Evolutionary conservation across 1,140 invertebrate genomes (phyloP), one percentile per base, ranked within the genome.

Genomic region (Eriocheir sinensis): DNA sequence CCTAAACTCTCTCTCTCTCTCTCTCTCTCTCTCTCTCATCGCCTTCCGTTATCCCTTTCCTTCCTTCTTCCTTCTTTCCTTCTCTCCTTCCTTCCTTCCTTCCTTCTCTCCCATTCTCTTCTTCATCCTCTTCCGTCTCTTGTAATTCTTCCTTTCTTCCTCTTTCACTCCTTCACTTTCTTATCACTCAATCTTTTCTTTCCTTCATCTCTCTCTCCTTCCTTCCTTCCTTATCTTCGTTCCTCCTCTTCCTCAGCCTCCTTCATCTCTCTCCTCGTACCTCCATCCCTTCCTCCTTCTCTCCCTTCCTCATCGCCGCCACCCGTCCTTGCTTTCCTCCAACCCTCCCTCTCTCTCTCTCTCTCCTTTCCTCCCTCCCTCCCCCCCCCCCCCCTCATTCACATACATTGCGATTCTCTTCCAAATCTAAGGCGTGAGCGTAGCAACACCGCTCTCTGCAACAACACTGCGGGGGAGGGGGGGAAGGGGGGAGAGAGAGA

Each of bases 401-500:
- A 30, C 15, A 2, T 27, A 40, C 79, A 30, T 8, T 38, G n/a
- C 85, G 27, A 44, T 83, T 89, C 12, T 86, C 44, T 44, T 36
- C 30, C 92, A 53, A 44, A 44, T 30, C 30, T 8, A 83, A 48
- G 44, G 44, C 44, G 15, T 48, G 15, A 48, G 44, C 44, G 44
- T 15, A 15, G 4, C 44, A 48, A 12, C 12, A 8, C 44, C 4
- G 44, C 4, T 15, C 15, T 48, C 4, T 8, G 44, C 44, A 48
- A 48, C 44, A 15, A 12, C 40, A 44, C 8, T 21, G 30, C 8
- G 30, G 34, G 41, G 48, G 12, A 41, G 89, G 34, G 41, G 30
- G 40, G 48, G 89, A 48, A 44, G 38, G 89, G 36, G 40, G 21
- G 44, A 48, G 40, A 90, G 89, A 90, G 40, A 90, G 38, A 89